phyloP scores from a whole-genome alignment of 2,113 vertebrate species.

The Podiceps cristatus region DNA sequence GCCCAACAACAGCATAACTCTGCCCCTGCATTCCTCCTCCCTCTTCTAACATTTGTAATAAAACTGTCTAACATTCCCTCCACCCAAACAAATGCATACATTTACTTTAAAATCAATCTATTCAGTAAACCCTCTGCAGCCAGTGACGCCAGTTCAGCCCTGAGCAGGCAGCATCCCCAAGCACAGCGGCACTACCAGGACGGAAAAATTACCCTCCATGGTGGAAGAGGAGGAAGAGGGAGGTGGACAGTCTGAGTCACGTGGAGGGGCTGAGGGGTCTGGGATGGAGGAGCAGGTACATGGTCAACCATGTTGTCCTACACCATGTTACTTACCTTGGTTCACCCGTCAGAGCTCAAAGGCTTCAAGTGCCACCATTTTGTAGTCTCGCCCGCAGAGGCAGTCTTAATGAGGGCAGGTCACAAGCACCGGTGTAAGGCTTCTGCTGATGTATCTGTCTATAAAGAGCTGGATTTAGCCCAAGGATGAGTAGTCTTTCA shows the following conservation, averaged over 20 bases:
- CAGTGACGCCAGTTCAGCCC: fast-evolving
- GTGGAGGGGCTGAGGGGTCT: fast-evolving
- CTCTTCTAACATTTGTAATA: not conserved
- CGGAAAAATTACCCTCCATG: fast-evolving
- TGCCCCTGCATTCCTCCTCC: not conserved
- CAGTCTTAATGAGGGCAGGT: fast-evolving
- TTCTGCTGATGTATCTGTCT: not conserved
- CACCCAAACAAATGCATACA: not conserved
- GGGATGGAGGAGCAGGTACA: not conserved
- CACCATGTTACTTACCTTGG: not conserved
- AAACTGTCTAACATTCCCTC: not conserved
- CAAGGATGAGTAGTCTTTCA: not conserved
- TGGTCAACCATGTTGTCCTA: not conserved
- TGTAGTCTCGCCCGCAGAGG: fast-evolving
- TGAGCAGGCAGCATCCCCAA: not conserved
- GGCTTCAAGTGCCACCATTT: not conserved
- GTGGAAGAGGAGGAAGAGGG: not conserved
- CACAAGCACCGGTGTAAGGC: not conserved
- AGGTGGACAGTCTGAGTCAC: fast-evolving
- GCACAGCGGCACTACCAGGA: not conserved
- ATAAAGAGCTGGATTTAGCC: not conserved
- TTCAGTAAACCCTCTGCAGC: not conserved
- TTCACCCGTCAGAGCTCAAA: not conserved
- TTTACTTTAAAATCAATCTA: not conserved
- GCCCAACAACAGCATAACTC: not conserved